A percentile compares a stretch with the other conserved stretches of the same genome.
Conservation (phyloP, 1,140 invertebrate genomes). For the Pogonomyrmex californicus region DNA sequence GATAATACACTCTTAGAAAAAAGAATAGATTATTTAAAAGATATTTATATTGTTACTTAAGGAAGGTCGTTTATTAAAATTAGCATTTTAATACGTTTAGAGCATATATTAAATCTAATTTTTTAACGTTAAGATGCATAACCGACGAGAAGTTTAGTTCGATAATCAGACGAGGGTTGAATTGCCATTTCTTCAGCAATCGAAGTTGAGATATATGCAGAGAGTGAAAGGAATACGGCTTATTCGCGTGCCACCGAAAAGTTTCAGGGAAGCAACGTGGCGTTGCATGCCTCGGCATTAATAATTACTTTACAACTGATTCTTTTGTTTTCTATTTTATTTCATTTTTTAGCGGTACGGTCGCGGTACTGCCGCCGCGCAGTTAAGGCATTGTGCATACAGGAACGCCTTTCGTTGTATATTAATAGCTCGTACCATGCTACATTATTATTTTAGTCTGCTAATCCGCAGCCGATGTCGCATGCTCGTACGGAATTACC, state of each 20-base stretch:
- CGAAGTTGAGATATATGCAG: conserved; percentile 82
- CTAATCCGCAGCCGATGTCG: conserved; percentile 53
- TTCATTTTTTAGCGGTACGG: conserved; percentile 69
- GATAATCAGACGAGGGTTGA: conserved; percentile 78
- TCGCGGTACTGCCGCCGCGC: conserved; percentile 38
- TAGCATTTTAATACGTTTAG: not conserved
- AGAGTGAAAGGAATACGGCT: conserved; percentile 85
- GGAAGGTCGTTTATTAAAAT: not conserved
- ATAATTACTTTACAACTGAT: conserved; percentile 86
- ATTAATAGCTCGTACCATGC: conserved; percentile 56
- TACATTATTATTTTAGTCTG: conserved; percentile 54
- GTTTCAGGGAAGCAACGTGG: conserved; percentile 79
- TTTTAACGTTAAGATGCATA: conserved; percentile 64
- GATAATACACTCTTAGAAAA: not conserved
- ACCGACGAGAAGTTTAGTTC: conserved; percentile 82
- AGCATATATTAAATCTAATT: not conserved
- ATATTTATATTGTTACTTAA: not conserved
- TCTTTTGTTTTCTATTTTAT: conserved; percentile 81
- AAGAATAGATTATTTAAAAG: not conserved
- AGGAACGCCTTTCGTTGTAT: conserved; percentile 65
- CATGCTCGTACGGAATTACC: conserved; percentile 50
- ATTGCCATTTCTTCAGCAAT: conserved; percentile 74
- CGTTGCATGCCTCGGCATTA: conserved; percentile 85
- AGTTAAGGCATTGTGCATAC: conserved; percentile 58
- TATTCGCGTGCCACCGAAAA: conserved; percentile 86